Percentiles rank a stretch among this genome's conserved stretches.
Evolutionary conservation across 2,113 vertebrate species (phyloP).

Genomic region (Hoplias malabaricus): DNA sequence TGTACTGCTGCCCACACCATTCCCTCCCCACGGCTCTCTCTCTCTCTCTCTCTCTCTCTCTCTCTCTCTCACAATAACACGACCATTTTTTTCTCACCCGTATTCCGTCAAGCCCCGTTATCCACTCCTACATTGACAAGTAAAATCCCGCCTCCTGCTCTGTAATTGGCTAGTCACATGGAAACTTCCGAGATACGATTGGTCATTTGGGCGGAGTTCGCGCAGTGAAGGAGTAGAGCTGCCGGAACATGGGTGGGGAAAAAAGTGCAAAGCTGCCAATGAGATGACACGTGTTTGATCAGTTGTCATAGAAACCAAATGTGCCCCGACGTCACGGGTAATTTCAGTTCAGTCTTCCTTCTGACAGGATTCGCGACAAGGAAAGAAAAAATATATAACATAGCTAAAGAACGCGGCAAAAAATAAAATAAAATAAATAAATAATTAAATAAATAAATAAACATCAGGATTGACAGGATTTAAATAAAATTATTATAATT

Average conservation of each 20-base stretch:
- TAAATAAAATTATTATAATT: too few relatives aligned
- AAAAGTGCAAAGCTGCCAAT: slow-evolving; percentile 28
- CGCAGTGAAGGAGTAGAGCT: neutral
- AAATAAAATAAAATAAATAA: neutral
- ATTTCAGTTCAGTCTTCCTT: slow-evolving; percentile 1
- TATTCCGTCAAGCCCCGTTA: neutral
- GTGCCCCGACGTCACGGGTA: slow-evolving; percentile 28
- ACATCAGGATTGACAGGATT: too few relatives aligned
- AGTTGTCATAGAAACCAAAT: slow-evolving; percentile 60
- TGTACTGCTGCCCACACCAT: neutral
- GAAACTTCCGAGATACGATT: neutral
- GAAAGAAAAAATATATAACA: neutral
- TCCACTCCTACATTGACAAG: neutral
- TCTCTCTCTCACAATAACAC: neutral
- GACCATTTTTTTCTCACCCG: neutral
- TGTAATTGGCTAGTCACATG: neutral
- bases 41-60: neutral
- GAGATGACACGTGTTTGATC: slow-evolving; percentile 49
- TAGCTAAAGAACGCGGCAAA: too few relatives aligned
- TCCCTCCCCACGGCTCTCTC: neutral
- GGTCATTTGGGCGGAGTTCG: too few relatives aligned
- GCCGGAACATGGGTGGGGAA: neutral
- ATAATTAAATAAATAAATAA: too few relatives aligned
- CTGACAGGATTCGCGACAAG: too few relatives aligned
- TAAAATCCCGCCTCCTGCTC: neutral